These are phyloP conservation scores for Cyaniris semiargus DNA, from an alignment of 2,888 invertebrate species.

Conservation along the genomic window DNA sequence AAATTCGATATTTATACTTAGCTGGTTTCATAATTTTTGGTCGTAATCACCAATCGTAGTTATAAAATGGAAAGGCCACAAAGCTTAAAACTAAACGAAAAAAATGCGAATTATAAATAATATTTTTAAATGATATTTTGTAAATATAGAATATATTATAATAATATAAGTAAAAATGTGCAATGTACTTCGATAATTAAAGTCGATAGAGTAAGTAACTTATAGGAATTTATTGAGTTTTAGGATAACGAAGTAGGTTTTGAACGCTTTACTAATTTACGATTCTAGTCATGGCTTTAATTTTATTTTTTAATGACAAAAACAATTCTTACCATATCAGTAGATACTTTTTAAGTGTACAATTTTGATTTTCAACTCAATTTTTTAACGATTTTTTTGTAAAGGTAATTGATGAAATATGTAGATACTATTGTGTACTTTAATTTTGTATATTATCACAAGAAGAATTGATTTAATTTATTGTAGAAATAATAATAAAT, in stretches of 20 bases:
- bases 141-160: slow-evolving; percentile 66
- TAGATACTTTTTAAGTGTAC: neutral
- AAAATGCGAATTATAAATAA: slow-evolving; percentile 66
- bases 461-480: slow-evolving; percentile 15
- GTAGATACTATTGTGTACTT: neutral
- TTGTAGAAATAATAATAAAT: neutral
- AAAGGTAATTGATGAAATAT: neutral
- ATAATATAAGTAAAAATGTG: slow-evolving; percentile 60
- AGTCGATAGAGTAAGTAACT: slow-evolving; percentile 50
- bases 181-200: slow-evolving; percentile 70
- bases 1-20: slow-evolving; percentile 21
- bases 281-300: slow-evolving; percentile 62
- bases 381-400: neutral
- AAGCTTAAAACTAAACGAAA: slow-evolving; percentile 56
- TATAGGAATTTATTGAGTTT: slow-evolving; percentile 63
- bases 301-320: slow-evolving; percentile 33
- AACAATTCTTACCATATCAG: neutral
- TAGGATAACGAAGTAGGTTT: slow-evolving; percentile 43
- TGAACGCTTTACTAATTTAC: slow-evolving; percentile 51
- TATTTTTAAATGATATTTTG: slow-evolving; percentile 77
- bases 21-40: slow-evolving; percentile 41
- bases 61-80: slow-evolving; percentile 43
- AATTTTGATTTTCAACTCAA: neutral
- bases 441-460: slow-evolving; percentile 1
- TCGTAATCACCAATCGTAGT: slow-evolving; percentile 43